Base-by-base conservation (phyloP, 2,888 invertebrate genomes). In the Disparrhopalites patrizii region DNA sequence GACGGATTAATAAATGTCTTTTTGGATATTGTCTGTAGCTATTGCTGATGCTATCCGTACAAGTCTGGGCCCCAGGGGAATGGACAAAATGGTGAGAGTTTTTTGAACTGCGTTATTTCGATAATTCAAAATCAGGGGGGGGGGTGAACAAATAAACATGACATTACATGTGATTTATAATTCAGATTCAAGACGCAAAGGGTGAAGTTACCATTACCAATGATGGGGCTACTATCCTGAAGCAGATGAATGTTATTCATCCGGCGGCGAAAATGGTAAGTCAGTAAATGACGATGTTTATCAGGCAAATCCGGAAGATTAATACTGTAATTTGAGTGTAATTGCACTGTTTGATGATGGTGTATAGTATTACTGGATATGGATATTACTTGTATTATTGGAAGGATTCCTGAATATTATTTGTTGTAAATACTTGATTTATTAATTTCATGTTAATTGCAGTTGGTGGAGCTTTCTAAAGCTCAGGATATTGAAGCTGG, bases 191-290 rank as follows among this genome's bases (percentile, higher is more conserved):
- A 84, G 84, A 93, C 36, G 87, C 87, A 36, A 96, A 93, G 82
- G 98, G 98, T 7, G 98, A 98, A 83, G 99, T 99, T 0, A 98
- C 97, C 1, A 99, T 99, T 70, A 99, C 99, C 62, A 99, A 99
- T 82, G 99, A 99, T 84, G 99, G 99, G 65, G 99, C 99, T 36
- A 99, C 99, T 36, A 99, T 99, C 81, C 82, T 99, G 68, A 97
- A 99, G 80, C 93, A 98, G 82, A 99, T 99, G 88, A 93, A 93
- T 81, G 97, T 99, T 1, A 84, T 93, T 70, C 99, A 99, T 80
- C 99, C 99, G 56, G 96, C 98, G 74, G 98, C 98, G 23, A 97
- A 97, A 85, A 98, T 99, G 97, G 93, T 93, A 82, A 74, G 71
- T 40, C 31, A n/a, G n/a, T n/a, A n/a, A n/a, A n/a, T n/a, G n/a